Base-by-base conservation (phyloP, 2,888 invertebrate species). In the Tiphia femorata region DNA sequence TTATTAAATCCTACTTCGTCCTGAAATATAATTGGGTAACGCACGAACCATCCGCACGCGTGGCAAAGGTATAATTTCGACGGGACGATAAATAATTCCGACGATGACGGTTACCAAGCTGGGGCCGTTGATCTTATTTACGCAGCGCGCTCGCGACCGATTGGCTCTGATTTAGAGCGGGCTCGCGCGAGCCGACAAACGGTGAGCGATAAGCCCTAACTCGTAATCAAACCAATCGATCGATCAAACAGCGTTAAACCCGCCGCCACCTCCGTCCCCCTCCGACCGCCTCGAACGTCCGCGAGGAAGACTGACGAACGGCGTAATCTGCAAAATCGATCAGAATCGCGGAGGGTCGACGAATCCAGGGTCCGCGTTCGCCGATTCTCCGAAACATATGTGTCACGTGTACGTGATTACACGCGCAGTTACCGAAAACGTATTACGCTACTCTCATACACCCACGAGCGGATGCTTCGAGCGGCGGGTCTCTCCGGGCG, bases 91-190 rank as follows among this genome's bases (percentile, higher is more conserved):
- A 62, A 56, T 62, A 49, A 60, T 52, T 20, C 25, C 33, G 21
- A 30, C 40, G 44, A 37, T 35, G 16, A 19, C 17, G 14, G 50
- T 14, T 14, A n/a, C n/a, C 20, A 14, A 29, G 48, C 19, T 47
- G 33, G n/a, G 49, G 29, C 66, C 62, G 63, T 64, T 69, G 66
- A 62, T 70, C 67, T 73, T 69, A 72, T 62, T 63, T 63, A 64
- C 62, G 59, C 57, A 54, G n/a, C n/a, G n/a, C n/a, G n/a, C n/a
- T n/a, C n/a, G 20, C 38, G 50, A 55, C 42, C 60, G 55, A 64
- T 64, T 40, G 56, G 58, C 64, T 57, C 59, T 67, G 66, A 70
- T 72, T 72, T 64, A 59, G 35, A 53, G 57, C 55, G 46, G 46
- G 52, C 10, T 2, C 27, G 37, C 21, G 20, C 38, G 40, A 41